Base-by-base conservation (phyloP, 1,140 invertebrate species). In the Harpegnathos saltator region DNA sequence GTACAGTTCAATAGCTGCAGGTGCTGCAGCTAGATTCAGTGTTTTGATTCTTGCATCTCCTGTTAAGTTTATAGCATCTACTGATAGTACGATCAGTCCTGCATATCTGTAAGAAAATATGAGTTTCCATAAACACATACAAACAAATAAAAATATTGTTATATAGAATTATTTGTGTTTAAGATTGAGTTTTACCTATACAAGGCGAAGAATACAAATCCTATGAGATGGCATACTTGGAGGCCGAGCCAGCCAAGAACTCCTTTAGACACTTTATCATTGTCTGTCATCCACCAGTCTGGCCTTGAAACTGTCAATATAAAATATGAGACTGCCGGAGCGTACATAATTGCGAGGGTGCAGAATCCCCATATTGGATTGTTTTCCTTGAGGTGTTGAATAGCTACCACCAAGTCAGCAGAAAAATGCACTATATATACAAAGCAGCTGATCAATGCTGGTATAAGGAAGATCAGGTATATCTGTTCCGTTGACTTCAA, bases 1-100 rank as follows among this genome's bases (percentile, higher is more conserved):
- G 90, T 97, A 97, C 5, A 97, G 92, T 91, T 97, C 97, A 77
- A 96, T 95, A 29, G 95, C 95, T 52, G 96, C 95, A 15, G 96
- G 95, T 58, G 95, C 92, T 2, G 95, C 93, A 4, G 96, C 95
- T 82, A 93, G 90, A 19, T 92, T 89, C 58, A 97, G 89, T 63
- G 96, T 96, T 83, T 96, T 95, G 86, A 93, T 92, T 71, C 95
- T 95, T 62, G 95, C 94, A 54, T 95, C 92, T 71, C 96, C 95
- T 33, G 92, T 90, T 77, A 95, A 95, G 80, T 95, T 95, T 22
- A 96, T 95, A 65, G 95, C 96, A 91, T 97, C 97, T 44, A 96
- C 93, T 78, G 96, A 95, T 95, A 97, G 96, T 89, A 97, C 97
- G 90, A 97, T 95, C 85, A 96, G 95, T 87, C 95, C 95, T 56